A percentile compares a stretch with the other conserved stretches of the same genome.
Evolutionary conservation across 2,797 vertebrate genomes (phyloP).

Genomic region (Manis pentadactyla): DNA sequence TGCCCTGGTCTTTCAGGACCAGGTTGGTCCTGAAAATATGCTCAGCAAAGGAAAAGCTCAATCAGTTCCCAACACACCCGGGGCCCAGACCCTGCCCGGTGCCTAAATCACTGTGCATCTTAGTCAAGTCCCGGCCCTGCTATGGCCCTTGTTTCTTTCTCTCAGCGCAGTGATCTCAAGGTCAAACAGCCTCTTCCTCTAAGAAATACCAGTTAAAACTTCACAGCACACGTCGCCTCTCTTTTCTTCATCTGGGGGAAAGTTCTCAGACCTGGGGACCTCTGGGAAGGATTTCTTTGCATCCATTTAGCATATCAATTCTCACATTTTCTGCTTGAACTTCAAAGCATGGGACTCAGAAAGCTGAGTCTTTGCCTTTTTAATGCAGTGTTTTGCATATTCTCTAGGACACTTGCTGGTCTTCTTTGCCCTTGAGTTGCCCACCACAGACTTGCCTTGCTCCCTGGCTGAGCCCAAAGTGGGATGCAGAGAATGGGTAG

Average conservation of each 20-base stretch:
- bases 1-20: background rate
- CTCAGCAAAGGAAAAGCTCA: background rate
- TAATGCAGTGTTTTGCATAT: slow-evolving; percentile 71
- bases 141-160: slow-evolving; percentile 1
- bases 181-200: slow-evolving; percentile 47
- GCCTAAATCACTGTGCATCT: background rate
- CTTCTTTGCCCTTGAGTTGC: slow-evolving; percentile 56
- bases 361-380: slow-evolving; percentile 64
- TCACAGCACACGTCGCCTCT: slow-evolving; percentile 19
- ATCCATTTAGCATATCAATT: slow-evolving; percentile 79
- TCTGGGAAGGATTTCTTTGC: slow-evolving; percentile 66
- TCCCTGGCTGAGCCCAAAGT: background rate
- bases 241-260: slow-evolving; percentile 53
- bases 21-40: background rate
- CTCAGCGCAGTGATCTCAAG: slow-evolving; percentile 20
- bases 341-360: slow-evolving; percentile 69
- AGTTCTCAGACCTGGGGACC: slow-evolving; percentile 44
- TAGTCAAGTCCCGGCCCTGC: background rate
- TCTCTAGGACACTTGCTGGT: slow-evolving; percentile 35
- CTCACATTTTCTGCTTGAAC: slow-evolving; percentile 77
- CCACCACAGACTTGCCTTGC: background rate
- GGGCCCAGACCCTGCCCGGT: background rate
- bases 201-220: slow-evolving; percentile 52
- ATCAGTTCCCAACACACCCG: background rate
- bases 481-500: background rate